These are phyloP conservation scores for Dendroctonus ponderosae DNA, from an alignment of 1,140 invertebrate species.

Conservation along the genomic window DNA sequence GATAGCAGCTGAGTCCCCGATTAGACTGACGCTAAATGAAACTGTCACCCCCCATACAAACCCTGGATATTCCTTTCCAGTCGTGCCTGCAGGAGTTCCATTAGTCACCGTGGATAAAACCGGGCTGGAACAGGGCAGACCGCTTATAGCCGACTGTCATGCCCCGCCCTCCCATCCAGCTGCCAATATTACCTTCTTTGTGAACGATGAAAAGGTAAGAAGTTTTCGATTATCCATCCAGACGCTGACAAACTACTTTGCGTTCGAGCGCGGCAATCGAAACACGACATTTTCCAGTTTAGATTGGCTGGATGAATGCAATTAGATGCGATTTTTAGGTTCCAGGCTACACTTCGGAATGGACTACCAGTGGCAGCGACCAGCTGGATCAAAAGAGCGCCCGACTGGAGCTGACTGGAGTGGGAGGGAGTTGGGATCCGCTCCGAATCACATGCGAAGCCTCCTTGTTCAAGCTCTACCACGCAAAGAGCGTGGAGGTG, in stretches of 20 bases:
- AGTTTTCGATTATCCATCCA: slow-evolving; percentile 14
- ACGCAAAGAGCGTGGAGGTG: slow-evolving; percentile 46
- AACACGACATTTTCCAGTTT: background rate
- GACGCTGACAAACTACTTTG: slow-evolving; percentile 7
- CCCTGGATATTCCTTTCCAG: slow-evolving; percentile 45
- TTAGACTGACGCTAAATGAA: background rate
- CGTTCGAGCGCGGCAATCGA: background rate
- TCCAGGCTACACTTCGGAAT: slow-evolving; percentile 48
- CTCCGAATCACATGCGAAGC: slow-evolving; percentile 47
- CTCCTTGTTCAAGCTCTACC: slow-evolving; percentile 45
- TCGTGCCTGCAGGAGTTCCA: slow-evolving; percentile 56
- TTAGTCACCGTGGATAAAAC: slow-evolving; percentile 56
- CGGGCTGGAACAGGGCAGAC: slow-evolving; percentile 48
- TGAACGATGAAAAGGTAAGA: slow-evolving; percentile 64
- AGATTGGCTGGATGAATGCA: background rate
- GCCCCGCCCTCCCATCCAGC: slow-evolving; percentile 61
- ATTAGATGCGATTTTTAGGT: slow-evolving; percentile 39
- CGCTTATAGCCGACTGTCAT: slow-evolving; percentile 54
- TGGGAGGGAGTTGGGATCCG: slow-evolving; percentile 46
- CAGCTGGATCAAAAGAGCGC: slow-evolving; percentile 44
- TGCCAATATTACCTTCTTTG: slow-evolving; percentile 68
- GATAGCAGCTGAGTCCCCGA: too few species aligned
- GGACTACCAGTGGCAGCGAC: slow-evolving; percentile 38
- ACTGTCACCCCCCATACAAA: background rate
- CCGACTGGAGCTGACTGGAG: slow-evolving; percentile 46